Base-by-base conservation (phyloP, 2,113 vertebrate species). In the Onychostoma macrolepis region DNA sequence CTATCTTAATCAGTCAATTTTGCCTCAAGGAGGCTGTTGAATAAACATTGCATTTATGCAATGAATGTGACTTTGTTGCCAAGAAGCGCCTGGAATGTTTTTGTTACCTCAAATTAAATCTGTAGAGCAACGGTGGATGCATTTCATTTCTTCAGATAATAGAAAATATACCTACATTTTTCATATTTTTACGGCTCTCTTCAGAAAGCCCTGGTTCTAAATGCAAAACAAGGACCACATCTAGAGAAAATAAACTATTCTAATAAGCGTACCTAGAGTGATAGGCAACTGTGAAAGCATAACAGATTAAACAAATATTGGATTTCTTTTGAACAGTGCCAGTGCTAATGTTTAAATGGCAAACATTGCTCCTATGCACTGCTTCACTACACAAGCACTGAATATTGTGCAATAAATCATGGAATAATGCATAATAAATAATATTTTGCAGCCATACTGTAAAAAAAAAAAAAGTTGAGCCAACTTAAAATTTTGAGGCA, bases 131-230 rank as follows among this genome's bases (percentile, higher is more conserved):
- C 48, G 26, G 43, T 72, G 33, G 48, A 81, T 72, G 45, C 78
- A 41, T 74, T 74, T 86, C 38, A 81, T 86, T 72, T 74, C 67
- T 71, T 71, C 43, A 71, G 65, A 86, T 24, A 30, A 71, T 2
- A 80, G 5, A 80, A 17, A 53, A 69, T 10, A 17, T 12, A n/a
- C 10, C 11, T 13, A 80, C 78, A 41, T 84, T 13, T 80, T 53
- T 58, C 6, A 41, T 58, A 71, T 71, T 30, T 77, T n/a, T 24
- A 69, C 41, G 36, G 41, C 28, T 83, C 58, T 78, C 5, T 77
- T 78, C 38, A 53, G 58, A 24, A 67, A 84, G 80, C 36, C 15
- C 41, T 28, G 11, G 24, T 15, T 45, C 11, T 76, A 75, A 80
- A 61, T 41, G 7, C 15, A 67, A 65, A 81, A 45, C 24, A 80